Percentiles rank a stretch among this genome's conserved stretches.
phyloP scores from a whole-genome alignment of 2,888 invertebrate species.

The Leucania comma region DNA sequence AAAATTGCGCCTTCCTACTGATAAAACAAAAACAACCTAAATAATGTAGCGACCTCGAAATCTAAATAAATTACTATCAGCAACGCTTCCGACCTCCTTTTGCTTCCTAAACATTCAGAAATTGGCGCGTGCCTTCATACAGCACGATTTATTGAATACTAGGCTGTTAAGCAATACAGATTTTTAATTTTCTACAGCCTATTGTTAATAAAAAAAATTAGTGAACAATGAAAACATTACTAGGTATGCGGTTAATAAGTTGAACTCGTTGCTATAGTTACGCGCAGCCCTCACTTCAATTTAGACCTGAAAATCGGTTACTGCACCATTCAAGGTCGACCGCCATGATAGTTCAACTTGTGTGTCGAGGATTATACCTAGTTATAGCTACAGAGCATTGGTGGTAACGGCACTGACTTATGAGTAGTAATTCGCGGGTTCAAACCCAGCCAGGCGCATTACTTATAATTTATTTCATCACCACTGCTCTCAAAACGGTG shows the following conservation, averaged over 20 bases:
- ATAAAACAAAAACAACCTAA: conserved; percentile 90
- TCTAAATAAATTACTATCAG: conserved; percentile 89
- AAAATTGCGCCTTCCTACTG: conserved; percentile 89
- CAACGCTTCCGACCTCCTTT: conserved; percentile 88
- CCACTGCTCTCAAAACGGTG: too few relatives aligned
- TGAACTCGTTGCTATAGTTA: too few relatives aligned
- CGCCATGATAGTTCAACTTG: too few relatives aligned
- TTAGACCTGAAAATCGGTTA: too few relatives aligned
- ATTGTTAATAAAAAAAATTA: conserved; percentile 29
- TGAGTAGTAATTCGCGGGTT: too few relatives aligned
- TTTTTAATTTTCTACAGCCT: conserved; percentile 7
- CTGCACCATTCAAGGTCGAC: too few relatives aligned
- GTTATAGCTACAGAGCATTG: not conserved
- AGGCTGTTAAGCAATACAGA: conserved; percentile 6
- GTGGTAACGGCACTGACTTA: too few relatives aligned
- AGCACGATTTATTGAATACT: conserved; percentile 60
- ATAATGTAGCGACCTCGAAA: conserved; percentile 88
- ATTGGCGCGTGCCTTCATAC: conserved; percentile 73
- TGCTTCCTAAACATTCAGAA: conserved; percentile 82
- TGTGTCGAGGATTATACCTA: too few relatives aligned
- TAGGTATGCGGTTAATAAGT: too few relatives aligned
- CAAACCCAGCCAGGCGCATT: too few relatives aligned
- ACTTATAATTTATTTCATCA: too few relatives aligned
- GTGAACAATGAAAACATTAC: not conserved
- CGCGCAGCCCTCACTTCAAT: too few relatives aligned